Evolutionary conservation across 2,113 vertebrate genomes (phyloP).

Genomic region (Benitochromis conjunctus): DNA sequence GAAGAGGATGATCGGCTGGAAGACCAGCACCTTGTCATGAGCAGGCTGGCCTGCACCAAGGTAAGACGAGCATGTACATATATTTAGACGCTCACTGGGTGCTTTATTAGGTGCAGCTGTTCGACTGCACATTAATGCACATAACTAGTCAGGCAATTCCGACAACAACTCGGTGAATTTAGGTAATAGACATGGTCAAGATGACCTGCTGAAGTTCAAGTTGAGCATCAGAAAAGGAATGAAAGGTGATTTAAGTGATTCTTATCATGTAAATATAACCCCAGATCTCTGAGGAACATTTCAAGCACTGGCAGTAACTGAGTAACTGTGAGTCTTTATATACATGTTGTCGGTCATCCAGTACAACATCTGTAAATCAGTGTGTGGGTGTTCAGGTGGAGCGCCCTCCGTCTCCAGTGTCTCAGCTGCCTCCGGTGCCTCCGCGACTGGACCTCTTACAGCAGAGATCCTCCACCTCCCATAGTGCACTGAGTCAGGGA

Average conservation of each 20-base stretch:
- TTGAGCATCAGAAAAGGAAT: neutral
- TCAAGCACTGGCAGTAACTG: neutral
- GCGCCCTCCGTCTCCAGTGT: slow-evolving; percentile 88
- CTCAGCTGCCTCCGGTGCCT: slow-evolving; percentile 89
- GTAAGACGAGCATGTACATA: slow-evolving; percentile 56
- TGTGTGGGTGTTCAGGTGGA: slow-evolving; percentile 77
- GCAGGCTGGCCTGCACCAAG: slow-evolving; percentile 86
- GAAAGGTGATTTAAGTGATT: neutral
- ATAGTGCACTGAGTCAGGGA: slow-evolving; percentile 77
- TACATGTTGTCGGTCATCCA: neutral
- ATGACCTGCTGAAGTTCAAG: neutral
- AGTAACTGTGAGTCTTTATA: too few relatives aligned
- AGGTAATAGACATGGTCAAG: neutral
- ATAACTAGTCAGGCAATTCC: neutral
- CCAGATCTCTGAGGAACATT: neutral
- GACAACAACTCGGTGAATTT: neutral
- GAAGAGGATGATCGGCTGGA: slow-evolving; percentile 92
- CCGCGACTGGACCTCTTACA: slow-evolving; percentile 90
- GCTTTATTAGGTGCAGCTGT: neutral
- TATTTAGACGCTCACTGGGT: neutral
- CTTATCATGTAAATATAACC: rapidly evolving
- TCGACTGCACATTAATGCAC: rapidly evolving
- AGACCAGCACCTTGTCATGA: slow-evolving; percentile 93
- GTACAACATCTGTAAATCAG: neutral
- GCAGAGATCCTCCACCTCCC: slow-evolving; percentile 74